A percentile compares a stretch with the other conserved stretches of the same genome.
These are phyloP conservation scores for Clinocottus analis DNA, from an alignment of 2,113 vertebrate species.

Conservation along the genomic window DNA sequence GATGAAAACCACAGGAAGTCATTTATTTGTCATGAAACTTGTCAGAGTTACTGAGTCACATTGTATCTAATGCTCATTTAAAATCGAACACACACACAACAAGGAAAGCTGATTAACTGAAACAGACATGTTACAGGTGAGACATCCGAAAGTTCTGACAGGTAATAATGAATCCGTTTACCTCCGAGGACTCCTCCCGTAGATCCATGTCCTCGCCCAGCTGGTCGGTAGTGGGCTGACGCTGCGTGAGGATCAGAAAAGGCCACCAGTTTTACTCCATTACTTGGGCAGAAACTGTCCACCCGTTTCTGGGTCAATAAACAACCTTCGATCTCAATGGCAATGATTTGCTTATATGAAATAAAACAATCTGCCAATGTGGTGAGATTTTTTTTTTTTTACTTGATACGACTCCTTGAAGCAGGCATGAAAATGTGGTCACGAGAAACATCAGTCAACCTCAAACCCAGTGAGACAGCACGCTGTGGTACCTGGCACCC, in stretches of 20 bases:
- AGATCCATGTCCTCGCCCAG: conserved; percentile 42
- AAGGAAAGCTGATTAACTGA: background rate
- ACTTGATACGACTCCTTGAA: background rate
- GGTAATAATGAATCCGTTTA: conserved; percentile 28
- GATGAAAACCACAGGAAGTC: background rate
- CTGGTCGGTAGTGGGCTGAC: conserved; percentile 23
- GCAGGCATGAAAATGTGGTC: background rate
- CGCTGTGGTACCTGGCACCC: background rate
- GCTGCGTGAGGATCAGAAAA: conserved; percentile 50
- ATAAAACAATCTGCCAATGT: background rate
- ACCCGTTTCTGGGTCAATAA: background rate
- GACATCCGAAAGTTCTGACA: background rate
- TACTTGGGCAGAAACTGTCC: background rate
- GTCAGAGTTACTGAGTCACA: background rate
- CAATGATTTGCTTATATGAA: background rate
- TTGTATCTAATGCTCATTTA: background rate
- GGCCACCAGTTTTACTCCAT: background rate
- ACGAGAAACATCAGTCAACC: background rate
- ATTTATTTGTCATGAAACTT: background rate
- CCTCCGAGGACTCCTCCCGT: conserved; percentile 70
- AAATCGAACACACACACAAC: background rate
- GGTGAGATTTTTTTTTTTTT: background rate
- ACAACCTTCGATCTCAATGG: background rate
- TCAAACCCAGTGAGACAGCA: background rate
- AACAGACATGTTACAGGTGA: background rate